A percentile compares a stretch with the other conserved stretches of the same genome.
Conservation (phyloP, 2,113 vertebrate genomes). For the Bathybates hornii region DNA sequence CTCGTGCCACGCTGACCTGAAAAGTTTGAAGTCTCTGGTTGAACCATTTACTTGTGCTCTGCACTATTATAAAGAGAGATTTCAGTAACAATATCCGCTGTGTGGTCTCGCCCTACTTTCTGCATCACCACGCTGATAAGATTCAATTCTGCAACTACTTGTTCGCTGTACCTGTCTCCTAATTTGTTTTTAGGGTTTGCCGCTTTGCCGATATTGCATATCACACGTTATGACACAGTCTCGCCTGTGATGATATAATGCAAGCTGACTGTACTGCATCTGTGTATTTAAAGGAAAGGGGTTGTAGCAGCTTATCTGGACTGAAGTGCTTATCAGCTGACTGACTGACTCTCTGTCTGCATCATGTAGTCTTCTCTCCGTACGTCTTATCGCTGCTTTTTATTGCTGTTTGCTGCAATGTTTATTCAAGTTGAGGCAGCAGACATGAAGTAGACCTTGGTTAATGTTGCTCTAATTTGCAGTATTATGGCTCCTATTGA, state of each 20-base stretch:
- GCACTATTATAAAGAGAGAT: neutral
- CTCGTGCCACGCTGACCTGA: neutral
- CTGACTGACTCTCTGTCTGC: constrained; percentile 3
- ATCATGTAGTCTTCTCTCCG: neutral
- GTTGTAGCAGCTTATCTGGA: constrained; percentile 17
- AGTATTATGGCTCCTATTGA: neutral
- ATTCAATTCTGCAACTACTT: neutral
- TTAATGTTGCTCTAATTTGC: neutral
- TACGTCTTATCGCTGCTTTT: neutral
- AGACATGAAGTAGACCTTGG: neutral
- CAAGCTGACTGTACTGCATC: neutral
- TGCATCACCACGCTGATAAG: neutral
- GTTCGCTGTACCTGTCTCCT: neutral
- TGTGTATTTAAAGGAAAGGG: neutral
- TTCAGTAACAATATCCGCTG: neutral
- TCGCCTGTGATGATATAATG: constrained; percentile 16
- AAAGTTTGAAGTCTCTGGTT: neutral
- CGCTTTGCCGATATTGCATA: neutral
- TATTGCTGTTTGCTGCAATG: neutral
- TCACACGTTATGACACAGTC: neutral
- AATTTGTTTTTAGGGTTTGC: constrained; percentile 38
- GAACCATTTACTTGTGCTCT: neutral
- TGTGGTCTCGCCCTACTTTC: neutral
- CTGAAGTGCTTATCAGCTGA: neutral
- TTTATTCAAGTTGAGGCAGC: neutral